Percentiles rank a stretch among this genome's conserved stretches.
phyloP scores from a whole-genome alignment of 2,797 vertebrate species.

The Danionella dracula region DNA sequence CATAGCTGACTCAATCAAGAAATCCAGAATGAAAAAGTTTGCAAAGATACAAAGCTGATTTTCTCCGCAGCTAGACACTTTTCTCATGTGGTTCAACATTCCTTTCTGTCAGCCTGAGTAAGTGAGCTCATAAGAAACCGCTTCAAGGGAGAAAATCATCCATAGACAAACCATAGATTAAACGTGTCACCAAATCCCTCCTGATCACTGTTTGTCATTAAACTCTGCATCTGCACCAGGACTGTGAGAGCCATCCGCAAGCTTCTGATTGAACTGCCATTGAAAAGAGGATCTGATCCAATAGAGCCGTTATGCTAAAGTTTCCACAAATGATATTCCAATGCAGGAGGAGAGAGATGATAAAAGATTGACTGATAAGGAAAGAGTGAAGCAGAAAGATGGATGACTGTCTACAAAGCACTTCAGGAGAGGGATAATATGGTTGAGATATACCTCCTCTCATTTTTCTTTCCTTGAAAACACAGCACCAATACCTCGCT shows the following conservation, averaged over 20 bases:
- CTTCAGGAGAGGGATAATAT: constrained; percentile 10
- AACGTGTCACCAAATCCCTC: constrained; percentile 8
- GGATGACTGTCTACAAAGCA: constrained; percentile 18
- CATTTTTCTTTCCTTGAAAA: constrained; percentile 26
- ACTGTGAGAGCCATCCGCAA: background rate
- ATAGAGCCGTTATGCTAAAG: background rate
- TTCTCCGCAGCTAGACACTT: background rate
- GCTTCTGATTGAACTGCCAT: background rate
- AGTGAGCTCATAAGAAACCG: constrained; percentile 25
- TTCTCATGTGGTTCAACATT: constrained; percentile 21
- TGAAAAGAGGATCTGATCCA: background rate
- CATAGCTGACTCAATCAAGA: too few relatives aligned
- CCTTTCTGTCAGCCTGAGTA: constrained; percentile 30
- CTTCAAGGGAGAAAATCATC: constrained; percentile 27
- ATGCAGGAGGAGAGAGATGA: constrained; percentile 12
- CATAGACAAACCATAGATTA: constrained; percentile 19
- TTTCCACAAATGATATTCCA: background rate
- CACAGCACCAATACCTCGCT: background rate
- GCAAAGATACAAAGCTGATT: background rate
- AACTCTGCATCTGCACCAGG: background rate
- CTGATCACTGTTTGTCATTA: constrained; percentile 29
- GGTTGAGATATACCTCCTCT: constrained; percentile 10
- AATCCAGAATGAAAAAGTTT: too few relatives aligned
- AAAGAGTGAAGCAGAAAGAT: background rate
- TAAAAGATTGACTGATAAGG: constrained; percentile 9